Percentiles rank a stretch among this genome's conserved stretches.
These are phyloP conservation scores for Poecilobothrus nobilitatus DNA, from an alignment of 2,888 invertebrate genomes.

Conservation along the genomic window DNA sequence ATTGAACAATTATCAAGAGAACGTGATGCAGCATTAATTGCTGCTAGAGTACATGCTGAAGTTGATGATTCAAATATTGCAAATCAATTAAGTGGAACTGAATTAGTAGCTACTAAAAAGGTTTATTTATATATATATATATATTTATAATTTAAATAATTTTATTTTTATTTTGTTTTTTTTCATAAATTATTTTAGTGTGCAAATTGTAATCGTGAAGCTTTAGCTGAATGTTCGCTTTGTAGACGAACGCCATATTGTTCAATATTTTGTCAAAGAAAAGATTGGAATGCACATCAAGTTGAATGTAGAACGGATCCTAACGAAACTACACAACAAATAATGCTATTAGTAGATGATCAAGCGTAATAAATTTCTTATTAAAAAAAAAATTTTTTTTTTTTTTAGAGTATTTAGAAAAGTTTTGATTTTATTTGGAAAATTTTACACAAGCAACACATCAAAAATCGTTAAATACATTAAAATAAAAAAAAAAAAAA, in stretches of 20 bases:
- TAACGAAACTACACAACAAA: constrained; percentile 68
- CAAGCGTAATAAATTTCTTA: constrained; percentile 39
- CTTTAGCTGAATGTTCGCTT: constrained; percentile 76
- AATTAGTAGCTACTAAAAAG: constrained; percentile 65
- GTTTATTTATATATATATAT: constrained; percentile 42
- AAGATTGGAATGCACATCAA: constrained; percentile 81
- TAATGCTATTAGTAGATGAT: constrained; percentile 80
- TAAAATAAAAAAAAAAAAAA: too few species aligned
- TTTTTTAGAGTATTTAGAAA: not conserved
- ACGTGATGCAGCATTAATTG: constrained; percentile 56
- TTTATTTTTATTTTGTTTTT: not conserved
- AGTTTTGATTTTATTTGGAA: not conserved
- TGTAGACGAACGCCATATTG: constrained; percentile 82
- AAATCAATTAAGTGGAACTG: constrained; percentile 43
- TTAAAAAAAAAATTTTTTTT: too few species aligned
- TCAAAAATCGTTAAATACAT: too few species aligned
- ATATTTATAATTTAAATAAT: too few species aligned
- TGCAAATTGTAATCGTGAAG: constrained; percentile 82
- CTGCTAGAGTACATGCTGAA: constrained; percentile 58
- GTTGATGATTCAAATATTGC: constrained; percentile 49
- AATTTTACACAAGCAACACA: too few species aligned
- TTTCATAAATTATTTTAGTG: constrained; percentile 57
- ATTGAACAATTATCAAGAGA: constrained; percentile 56
- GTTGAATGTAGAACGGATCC: constrained; percentile 67
- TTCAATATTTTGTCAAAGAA: constrained; percentile 81